Evolutionary conservation across 2,888 invertebrate species (phyloP), one percentile per base, ranked within the genome.

Genomic region (Atethmia centrago): DNA sequence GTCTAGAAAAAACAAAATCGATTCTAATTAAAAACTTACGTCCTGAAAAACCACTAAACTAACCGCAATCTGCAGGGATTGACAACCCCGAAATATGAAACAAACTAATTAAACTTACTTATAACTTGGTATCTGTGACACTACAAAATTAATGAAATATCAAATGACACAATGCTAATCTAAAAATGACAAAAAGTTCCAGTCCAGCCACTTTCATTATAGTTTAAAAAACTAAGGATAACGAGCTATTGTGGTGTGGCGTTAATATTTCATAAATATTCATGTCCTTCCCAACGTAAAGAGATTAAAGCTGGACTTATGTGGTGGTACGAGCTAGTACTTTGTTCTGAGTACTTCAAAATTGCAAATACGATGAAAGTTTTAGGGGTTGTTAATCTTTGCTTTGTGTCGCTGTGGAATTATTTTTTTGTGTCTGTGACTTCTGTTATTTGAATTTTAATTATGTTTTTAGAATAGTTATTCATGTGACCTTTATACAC

Each of bases 181-280:
- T 40, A 0, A 61, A 59, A 70, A 74, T 56, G n/a, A 59, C 49
- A 82, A 58, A 71, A 63, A 69, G 19, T 19, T 40, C n/a, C 25
- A 68, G 36, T 31, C 19, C 19, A 71, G 21, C 64, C 47, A 80
- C 19, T 76, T 80, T 77, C 21, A 69, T 21, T 68, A 19, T 69
- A 75, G 61, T 70, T 76, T 31, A 12, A 71, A 83, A 84, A 81
- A 71, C 55, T 59, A 28, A 62, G 61, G 45, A 80, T 64, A 56
- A 56, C 28, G 49, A 55, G 76, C 40, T 69, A 69, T 80, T 83
- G 83, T 83, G 64, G 31, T 74, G 58, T 67, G 40, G n/a, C 51
- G 61, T 71, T 78, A 83, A 83, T 84, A 77, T 74, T 81, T 72
- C 74, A 83, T 83, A 81, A 83, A 84, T 83, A 83, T 83, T 81